A percentile compares a stretch with the other conserved stretches of the same genome.
These are phyloP conservation scores for Polyodon spathula DNA, from an alignment of 2,113 vertebrate species.

Conservation along the genomic window DNA sequence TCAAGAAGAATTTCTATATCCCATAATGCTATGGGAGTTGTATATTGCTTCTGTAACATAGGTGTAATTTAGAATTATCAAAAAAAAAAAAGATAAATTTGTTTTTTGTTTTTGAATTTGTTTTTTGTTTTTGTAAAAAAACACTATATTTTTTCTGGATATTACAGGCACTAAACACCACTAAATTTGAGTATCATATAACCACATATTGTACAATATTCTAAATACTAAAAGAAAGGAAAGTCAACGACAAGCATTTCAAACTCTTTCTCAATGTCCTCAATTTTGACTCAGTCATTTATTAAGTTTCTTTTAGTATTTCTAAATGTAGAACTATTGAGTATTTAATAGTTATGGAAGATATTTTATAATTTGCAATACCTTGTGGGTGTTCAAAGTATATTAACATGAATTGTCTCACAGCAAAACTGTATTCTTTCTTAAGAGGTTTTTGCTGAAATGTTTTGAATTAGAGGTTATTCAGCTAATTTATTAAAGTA, in stretches of 20 bases:
- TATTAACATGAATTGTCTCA: conserved; percentile 6
- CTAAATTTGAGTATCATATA: conserved; percentile 18
- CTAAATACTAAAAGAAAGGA: neutral
- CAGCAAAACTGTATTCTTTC: conserved; percentile 15
- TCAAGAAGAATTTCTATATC: conserved; percentile 51
- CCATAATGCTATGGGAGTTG: conserved; percentile 46
- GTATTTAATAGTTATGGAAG: neutral
- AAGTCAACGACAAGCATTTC: conserved; percentile 28
- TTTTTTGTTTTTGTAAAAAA: conserved; percentile 41
- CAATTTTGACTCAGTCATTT: too few relatives aligned
- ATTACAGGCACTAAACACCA: conserved; percentile 45
- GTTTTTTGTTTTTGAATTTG: conserved; percentile 30
- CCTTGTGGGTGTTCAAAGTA: neutral
- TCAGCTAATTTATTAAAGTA: conserved; percentile 47
- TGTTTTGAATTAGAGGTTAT: conserved; percentile 24
- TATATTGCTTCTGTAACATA: conserved; percentile 54
- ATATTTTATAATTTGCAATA: conserved; percentile 5
- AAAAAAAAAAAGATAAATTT: too few relatives aligned
- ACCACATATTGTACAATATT: conserved; percentile 16
- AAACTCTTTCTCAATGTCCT: too few relatives aligned
- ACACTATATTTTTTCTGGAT: conserved; percentile 46
- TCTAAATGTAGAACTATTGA: too few relatives aligned
- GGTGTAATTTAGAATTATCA: conserved; percentile 56
- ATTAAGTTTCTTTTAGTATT: too few relatives aligned
- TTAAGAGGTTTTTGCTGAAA: conserved; percentile 23